A percentile compares a stretch with the other conserved stretches of the same genome.
Evolutionary conservation across 1,140 invertebrate genomes (phyloP).

Genomic region (Drosophila novamexicana): DNA sequence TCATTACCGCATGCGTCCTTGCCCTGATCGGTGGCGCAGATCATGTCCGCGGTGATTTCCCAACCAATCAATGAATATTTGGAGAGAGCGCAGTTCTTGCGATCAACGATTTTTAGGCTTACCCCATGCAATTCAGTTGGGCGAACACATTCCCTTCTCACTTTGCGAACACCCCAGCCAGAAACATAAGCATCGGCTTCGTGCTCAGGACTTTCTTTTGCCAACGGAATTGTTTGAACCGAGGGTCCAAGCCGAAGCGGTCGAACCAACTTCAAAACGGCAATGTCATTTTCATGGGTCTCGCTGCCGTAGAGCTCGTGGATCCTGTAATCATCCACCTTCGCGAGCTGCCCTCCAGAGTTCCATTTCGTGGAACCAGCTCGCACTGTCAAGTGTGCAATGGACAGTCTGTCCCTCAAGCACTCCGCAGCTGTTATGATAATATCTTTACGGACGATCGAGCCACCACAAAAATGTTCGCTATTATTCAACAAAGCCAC

Average conservation of each 20-base stretch:
- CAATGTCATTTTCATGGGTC: slow-evolving; percentile 10
- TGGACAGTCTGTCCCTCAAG: background rate
- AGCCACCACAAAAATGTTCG: slow-evolving; percentile 4
- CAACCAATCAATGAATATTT: background rate
- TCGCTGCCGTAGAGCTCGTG: background rate
- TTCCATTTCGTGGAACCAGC: background rate
- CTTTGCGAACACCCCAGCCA: slow-evolving; percentile 6
- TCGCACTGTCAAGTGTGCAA: background rate
- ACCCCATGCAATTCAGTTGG: background rate
- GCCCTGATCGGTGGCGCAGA: slow-evolving; percentile 27
- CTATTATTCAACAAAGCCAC: background rate
- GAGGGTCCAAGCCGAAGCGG: background rate
- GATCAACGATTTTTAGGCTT: background rate
- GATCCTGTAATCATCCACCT: background rate
- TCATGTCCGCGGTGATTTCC: slow-evolving; percentile 31
- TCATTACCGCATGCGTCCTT: slow-evolving; percentile 31
- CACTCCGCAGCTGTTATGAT: slow-evolving; percentile 13
- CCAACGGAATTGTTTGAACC: background rate
- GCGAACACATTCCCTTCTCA: background rate
- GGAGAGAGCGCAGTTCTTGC: background rate
- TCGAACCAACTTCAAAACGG: background rate
- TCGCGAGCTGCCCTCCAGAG: background rate
- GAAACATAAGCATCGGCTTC: background rate
- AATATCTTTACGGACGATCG: background rate
- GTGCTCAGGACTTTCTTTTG: background rate